Percentiles rank a stretch among this genome's conserved stretches.
Evolutionary conservation across 2,113 vertebrate species (phyloP).

Genomic region (Nesogale talazaci): DNA sequence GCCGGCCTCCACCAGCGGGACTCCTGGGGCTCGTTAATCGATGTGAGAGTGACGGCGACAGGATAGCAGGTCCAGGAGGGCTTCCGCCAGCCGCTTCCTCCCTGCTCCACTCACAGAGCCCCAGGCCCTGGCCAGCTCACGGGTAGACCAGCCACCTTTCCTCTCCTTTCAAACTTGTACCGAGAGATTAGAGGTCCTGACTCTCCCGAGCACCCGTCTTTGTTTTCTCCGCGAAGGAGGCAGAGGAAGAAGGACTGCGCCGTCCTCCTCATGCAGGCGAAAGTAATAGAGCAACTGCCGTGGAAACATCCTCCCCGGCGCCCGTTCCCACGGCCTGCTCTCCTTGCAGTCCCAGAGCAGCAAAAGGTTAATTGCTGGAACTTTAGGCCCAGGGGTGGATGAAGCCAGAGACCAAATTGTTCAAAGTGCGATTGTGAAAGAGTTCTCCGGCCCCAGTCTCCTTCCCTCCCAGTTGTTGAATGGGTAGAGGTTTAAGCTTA

Average conservation of each 20-base stretch:
- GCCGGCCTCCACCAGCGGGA: slow-evolving; percentile 83
- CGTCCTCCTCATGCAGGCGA: not conserved
- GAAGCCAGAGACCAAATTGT: slow-evolving; percentile 12
- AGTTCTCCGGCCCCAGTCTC: not conserved
- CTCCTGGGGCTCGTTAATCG: slow-evolving; percentile 88
- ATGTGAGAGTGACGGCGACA: slow-evolving; percentile 87
- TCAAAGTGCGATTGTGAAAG: not conserved
- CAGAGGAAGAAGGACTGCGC: slow-evolving; percentile 74
- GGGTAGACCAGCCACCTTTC: slow-evolving; percentile 79
- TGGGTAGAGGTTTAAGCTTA: not conserved
- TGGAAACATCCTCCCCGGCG: slow-evolving; percentile 25
- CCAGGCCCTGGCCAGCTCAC: slow-evolving; percentile 80
- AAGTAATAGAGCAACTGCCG: slow-evolving; percentile 71
- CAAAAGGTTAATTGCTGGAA: slow-evolving; percentile 57
- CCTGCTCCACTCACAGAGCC: slow-evolving; percentile 75
- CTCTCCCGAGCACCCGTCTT: slow-evolving; percentile 75
- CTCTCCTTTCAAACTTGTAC: slow-evolving; percentile 84
- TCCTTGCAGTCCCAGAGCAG: slow-evolving; percentile 16
- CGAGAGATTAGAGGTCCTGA: slow-evolving; percentile 81
- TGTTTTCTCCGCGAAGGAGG: slow-evolving; percentile 74
- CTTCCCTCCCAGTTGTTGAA: not conserved
- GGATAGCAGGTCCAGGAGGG: slow-evolving; percentile 88
- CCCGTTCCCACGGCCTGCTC: slow-evolving; percentile 61
- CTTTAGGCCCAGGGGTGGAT: not conserved
- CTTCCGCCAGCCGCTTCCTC: slow-evolving; percentile 84